phyloP scores from a whole-genome alignment of 2,797 vertebrate species.

The Acestrorhynchus altus region DNA sequence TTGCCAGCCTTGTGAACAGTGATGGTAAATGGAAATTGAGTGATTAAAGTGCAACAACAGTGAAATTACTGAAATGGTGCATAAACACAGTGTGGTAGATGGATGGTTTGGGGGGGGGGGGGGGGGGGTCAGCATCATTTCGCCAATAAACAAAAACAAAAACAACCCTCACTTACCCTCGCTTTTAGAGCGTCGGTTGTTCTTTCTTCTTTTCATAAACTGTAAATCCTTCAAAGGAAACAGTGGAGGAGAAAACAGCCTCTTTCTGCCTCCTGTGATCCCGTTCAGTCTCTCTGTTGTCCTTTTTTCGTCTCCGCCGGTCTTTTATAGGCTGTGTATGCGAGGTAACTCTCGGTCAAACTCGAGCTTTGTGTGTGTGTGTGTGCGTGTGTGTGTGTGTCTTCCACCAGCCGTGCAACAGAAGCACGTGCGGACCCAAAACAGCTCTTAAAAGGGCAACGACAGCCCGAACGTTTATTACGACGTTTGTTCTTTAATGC shows the following conservation, averaged over 20 bases:
- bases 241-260: neutral
- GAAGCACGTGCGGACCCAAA: constrained; percentile 80
- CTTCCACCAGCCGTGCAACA: constrained; percentile 72
- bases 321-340: constrained; percentile 84
- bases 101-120: too few species aligned
- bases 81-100: too few species aligned
- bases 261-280: neutral
- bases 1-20: too few species aligned
- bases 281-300: constrained; percentile 30
- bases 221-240: constrained; percentile 35
- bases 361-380: constrained; percentile 19
- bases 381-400: constrained; percentile 49
- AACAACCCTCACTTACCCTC: neutral
- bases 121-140: neutral
- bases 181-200: neutral
- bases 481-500: too few species aligned
- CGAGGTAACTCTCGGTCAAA: constrained; percentile 83
- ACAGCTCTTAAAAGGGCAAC: constrained; percentile 78
- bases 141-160: neutral
- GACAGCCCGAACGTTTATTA: neutral
- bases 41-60: too few species aligned
- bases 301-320: constrained; percentile 61
- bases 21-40: too few species aligned
- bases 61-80: too few species aligned
- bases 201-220: constrained; percentile 56